Evolutionary conservation across 2,113 vertebrate genomes (phyloP).

Genomic region (Morone chrysops): DNA sequence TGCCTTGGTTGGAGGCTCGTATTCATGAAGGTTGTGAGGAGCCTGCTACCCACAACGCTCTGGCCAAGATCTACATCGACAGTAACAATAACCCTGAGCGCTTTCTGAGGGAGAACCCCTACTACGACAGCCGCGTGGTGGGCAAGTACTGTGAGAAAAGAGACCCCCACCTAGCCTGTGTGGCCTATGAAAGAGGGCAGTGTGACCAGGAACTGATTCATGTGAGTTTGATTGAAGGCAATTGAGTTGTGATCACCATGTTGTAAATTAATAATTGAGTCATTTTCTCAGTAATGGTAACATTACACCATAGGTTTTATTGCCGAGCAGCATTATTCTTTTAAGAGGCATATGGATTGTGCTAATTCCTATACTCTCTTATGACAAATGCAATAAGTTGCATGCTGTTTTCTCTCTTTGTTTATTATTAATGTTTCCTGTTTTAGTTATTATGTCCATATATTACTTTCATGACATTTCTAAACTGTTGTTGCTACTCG

Average conservation of each 20-base stretch:
- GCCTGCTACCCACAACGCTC: conserved; percentile 96
- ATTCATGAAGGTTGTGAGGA: conserved; percentile 99
- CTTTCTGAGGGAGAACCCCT: conserved; percentile 97
- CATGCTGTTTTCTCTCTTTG: too few species aligned
- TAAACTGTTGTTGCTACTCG: neutral
- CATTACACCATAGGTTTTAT: neutral
- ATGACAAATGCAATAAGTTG: neutral
- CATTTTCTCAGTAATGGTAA: neutral
- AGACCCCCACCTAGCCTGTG: conserved; percentile 97
- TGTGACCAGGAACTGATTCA: conserved; percentile 98
- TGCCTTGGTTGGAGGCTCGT: conserved; percentile 97
- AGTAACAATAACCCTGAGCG: conserved; percentile 99
- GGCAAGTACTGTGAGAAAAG: conserved; percentile 99
- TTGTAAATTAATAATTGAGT: neutral
- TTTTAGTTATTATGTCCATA: neutral
- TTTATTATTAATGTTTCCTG: neutral
- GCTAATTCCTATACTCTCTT: too few species aligned
- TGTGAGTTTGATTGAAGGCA: conserved; percentile 82
- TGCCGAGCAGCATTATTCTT: neutral
- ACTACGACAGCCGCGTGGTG: conserved; percentile 97
- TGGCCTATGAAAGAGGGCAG: conserved; percentile 97
- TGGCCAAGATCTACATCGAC: conserved; percentile 99
- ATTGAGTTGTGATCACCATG: neutral
- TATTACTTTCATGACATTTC: neutral
- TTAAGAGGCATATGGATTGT: neutral